Conservation (phyloP, 1,140 invertebrate genomes). For the Andricus grossulariae region DNA sequence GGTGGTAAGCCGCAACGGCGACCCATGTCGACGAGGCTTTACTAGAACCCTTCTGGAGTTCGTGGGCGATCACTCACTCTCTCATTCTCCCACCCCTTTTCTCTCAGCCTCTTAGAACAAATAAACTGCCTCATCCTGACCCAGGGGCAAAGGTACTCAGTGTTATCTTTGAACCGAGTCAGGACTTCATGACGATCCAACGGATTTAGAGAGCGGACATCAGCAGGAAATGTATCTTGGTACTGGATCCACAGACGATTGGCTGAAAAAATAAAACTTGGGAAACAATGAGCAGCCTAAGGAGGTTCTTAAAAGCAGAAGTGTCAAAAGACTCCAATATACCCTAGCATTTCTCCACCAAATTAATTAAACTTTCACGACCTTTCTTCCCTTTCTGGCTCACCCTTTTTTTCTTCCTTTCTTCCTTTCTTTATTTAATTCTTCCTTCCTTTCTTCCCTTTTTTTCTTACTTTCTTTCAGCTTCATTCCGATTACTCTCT, state of each 20-base stretch:
- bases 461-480: background rate
- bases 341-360: conserved; percentile 34
- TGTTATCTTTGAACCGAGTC: no score
- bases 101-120: no score
- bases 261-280: background rate
- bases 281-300: conserved; percentile 12
- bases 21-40: conserved; percentile 62
- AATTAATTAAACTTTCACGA: conserved; percentile 66
- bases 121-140: no score
- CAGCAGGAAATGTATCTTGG: background rate
- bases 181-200: no score
- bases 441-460: conserved; percentile 15
- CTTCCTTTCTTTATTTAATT: conserved; percentile 5
- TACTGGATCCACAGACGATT: background rate
- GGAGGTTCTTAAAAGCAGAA: background rate
- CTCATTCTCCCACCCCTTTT: background rate
- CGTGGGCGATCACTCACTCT: conserved; percentile 55
- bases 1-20: conserved; percentile 47
- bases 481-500: conserved; percentile 19
- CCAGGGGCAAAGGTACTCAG: no score
- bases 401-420: background rate
- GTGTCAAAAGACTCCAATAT: background rate
- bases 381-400: conserved; percentile 41
- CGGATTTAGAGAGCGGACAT: background rate
- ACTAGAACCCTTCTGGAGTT: conserved; percentile 53